Base-by-base conservation (phyloP, 2,113 vertebrate species). In the Oryzias woworae region DNA sequence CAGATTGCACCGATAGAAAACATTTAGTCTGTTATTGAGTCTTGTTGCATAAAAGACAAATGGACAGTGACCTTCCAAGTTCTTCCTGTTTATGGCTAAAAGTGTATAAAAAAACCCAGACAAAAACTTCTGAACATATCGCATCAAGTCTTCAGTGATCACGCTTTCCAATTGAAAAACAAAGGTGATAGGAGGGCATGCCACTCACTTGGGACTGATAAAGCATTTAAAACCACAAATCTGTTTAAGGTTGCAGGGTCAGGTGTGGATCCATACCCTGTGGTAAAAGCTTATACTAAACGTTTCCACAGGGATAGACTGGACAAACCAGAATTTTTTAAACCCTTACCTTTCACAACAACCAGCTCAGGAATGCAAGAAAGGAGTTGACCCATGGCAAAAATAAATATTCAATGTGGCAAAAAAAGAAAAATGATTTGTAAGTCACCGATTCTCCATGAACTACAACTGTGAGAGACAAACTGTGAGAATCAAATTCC, bases 121-220 rank as follows among this genome's bases (percentile, higher is more conserved):
- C 54, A 78, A 58, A 55, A 60, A 66, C 66, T 66, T 22, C 41
- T 70, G 70, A 77, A 59, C 46, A 69, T 69, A 64, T 66, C 70
- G 73, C 42, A 36, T 28, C 52, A 72, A 13, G 66, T 64, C n/a
- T 55, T n/a, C 59, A 64, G 20, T 45, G 67, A 73, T 82, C 60
- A 61, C 70, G 63, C 66, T 62, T 63, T 78, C 71, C 77, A 78
- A 83, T 84, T 71, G 58, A 69, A 78, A 70, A 54, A 52, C 60
- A 82, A 73, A 59, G 57, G 28, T 6, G 62, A 64, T 59, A 46
- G 62, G 57, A 67, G 64, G 54, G 58, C 46, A 46, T 52, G 71
- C 68, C 57, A 74, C 70, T 71, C 62, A 53, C 58, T 76, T 58
- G 62, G 70, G 62, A 83, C 59, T 74, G 63, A 65, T 61, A 45